Evolutionary conservation across 1,140 invertebrate species (phyloP).

Genomic region (Dufourea novaeangliae): DNA sequence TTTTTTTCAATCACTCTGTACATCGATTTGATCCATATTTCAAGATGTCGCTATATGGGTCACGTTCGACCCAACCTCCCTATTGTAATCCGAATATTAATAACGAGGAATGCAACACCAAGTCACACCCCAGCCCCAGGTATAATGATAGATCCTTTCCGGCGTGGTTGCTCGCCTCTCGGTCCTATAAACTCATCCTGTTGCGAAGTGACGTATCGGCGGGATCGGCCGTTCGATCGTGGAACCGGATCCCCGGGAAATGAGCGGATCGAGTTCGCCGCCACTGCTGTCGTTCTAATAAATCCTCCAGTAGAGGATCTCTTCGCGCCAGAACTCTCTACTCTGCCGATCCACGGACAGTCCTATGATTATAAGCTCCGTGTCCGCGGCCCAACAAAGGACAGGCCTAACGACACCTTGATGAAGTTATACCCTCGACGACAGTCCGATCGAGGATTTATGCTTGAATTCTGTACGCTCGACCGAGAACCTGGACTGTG

Average conservation of each 20-base stretch:
- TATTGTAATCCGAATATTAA: background rate
- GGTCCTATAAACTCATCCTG: constrained; percentile 8
- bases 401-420: constrained; percentile 23
- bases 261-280: constrained; percentile 17
- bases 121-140: too few relatives aligned
- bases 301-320: too few relatives aligned
- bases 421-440: constrained; percentile 57
- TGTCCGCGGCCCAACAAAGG: constrained; percentile 14
- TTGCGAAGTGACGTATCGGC: background rate
- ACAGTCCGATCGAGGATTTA: constrained; percentile 51
- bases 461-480: constrained; percentile 38
- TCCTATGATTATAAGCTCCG: constrained; percentile 12
- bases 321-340: too few relatives aligned
- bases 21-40: too few relatives aligned
- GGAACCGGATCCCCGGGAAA: constrained; percentile 25
- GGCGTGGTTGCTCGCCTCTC: background rate
- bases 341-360: too few relatives aligned
- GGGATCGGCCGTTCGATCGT: constrained; percentile 10
- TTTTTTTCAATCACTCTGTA: too few relatives aligned
- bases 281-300: too few relatives aligned
- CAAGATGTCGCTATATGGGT: too few relatives aligned
- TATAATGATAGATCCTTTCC: constrained; percentile 1
- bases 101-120: background rate
- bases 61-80: too few relatives aligned
- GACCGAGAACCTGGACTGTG: constrained; percentile 16